phyloP scores from a whole-genome alignment of 37 sponge, comb jelly and placozoan species.

The Axinella damicornis region DNA sequence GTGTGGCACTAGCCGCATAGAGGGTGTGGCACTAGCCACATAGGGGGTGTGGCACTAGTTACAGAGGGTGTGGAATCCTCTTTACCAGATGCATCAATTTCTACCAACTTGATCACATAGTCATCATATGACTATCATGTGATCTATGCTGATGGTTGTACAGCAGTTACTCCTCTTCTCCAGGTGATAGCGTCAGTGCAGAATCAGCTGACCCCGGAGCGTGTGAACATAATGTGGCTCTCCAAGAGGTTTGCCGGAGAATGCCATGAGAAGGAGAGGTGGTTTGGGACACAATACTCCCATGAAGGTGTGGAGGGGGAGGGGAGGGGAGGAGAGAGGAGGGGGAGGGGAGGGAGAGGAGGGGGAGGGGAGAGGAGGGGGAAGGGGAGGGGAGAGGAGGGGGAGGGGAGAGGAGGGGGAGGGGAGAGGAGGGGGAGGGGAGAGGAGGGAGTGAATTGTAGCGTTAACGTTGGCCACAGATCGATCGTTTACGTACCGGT shows the following conservation, averaged over 20 bases:
- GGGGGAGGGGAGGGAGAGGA: constrained; percentile 29
- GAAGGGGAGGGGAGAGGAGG: background rate
- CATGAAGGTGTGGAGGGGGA: constrained; percentile 37
- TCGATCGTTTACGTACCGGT: background rate
- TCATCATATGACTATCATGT: too few relatives aligned
- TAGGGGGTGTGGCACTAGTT: too few relatives aligned
- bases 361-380: background rate
- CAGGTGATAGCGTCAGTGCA: constrained; percentile 44
- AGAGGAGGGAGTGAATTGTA: background rate
- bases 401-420: constrained; percentile 23
- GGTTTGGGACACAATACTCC: constrained; percentile 69
- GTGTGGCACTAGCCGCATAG: too few relatives aligned
- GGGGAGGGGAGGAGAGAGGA: background rate
- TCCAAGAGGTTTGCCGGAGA: constrained; percentile 22
- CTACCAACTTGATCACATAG: too few relatives aligned
- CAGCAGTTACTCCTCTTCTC: too few relatives aligned
- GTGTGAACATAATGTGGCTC: constrained; percentile 36
- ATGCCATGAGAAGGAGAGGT: constrained; percentile 49
- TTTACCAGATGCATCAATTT: too few relatives aligned
- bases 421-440: background rate
- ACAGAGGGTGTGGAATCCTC: too few relatives aligned
- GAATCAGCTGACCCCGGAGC: constrained; percentile 34
- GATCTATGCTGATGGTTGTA: too few relatives aligned
- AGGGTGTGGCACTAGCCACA: too few relatives aligned
- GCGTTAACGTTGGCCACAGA: too few relatives aligned